Conservation (phyloP, 2,797 vertebrate genomes). For the Petrocephalus sullivani region DNA sequence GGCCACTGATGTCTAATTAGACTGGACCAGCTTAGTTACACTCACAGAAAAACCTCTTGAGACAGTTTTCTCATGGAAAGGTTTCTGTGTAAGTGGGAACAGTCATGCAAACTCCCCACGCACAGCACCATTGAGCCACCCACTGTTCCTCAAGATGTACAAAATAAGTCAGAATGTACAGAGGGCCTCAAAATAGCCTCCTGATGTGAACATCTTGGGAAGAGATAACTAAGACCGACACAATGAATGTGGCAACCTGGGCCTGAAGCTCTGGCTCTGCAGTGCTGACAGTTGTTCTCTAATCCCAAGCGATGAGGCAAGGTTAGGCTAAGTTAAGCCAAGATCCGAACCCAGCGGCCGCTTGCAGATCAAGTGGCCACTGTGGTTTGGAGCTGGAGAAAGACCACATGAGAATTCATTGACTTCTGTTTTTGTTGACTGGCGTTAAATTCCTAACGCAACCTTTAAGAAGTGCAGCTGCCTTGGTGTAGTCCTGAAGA, state of each 20-base stretch:
- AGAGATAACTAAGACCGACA: not conserved
- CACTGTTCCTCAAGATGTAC: not conserved
- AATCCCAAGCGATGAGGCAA: slow-evolving; percentile 1
- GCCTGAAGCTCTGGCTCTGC: not conserved
- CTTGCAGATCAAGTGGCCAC: not conserved
- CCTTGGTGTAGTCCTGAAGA: not conserved
- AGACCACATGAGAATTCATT: not conserved
- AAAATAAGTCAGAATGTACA: not conserved
- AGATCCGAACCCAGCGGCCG: not conserved
- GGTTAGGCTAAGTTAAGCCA: not conserved
- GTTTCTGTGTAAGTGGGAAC: not conserved
- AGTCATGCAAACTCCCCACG: not conserved
- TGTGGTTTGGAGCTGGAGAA: not conserved
- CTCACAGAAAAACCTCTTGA: not conserved
- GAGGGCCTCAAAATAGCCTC: not conserved
- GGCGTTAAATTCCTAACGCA: not conserved
- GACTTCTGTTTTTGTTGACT: not conserved
- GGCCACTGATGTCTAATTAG: slow-evolving; percentile 18
- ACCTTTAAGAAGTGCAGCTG: not conserved
- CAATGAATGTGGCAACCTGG: not conserved
- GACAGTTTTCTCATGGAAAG: not conserved
- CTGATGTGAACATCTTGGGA: not conserved
- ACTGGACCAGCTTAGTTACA: not conserved
- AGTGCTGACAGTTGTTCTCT: not conserved
- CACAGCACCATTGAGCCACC: not conserved